Base-by-base conservation (phyloP, 2,888 invertebrate genomes). In the Drosophila macrospina region DNA sequence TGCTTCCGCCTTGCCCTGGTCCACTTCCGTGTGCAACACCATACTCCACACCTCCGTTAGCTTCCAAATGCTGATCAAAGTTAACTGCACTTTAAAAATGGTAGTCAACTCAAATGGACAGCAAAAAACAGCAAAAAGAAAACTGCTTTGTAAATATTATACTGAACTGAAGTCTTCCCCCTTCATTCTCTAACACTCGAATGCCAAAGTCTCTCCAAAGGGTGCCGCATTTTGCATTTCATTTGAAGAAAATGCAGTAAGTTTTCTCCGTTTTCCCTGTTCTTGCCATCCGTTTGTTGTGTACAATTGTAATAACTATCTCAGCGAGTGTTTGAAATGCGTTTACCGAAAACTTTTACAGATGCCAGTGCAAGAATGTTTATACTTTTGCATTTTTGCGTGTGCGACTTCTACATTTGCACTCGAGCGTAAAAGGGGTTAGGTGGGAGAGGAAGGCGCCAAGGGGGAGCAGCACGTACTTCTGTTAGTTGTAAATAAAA, bases 321-420 rank as follows among this genome's bases (percentile, higher is more conserved):
- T 84, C 81, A 69, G 85, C 88, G 87, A 86, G 85, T 86, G 85
- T 86, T 86, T 86, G 85, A 86, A 86, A 86, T 86, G 88, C 84
- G 84, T 85, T 85, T 85, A 86, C 84, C 75, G 57, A 83, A 84
- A 84, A 84, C 80, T 88, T 86, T 84, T 86, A 68, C 84, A 65
- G 69, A 75, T 78, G 81, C 67, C 73, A 76, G 60, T 74, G 68
- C 71, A 78, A 86, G 76, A 86, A 84, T 86, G 81, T 84, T 82
- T 75, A 86, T 80, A 80, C 80, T 79, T 76, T 68, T 66, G 68
- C 75, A 79, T 78, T 73, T 77, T 73, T 75, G 75, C 78, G 75
- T 75, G 75, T 64, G 73, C 78, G 78, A 75, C 75, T 78, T 71
- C 57, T 74, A 54, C 39, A n/a, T 24, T 15, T 28, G 37, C 51